Evolutionary conservation across 92 coral and sea anemone genomes (phyloP), one percentile per base, ranked within the genome.

Genomic region (Porites lobata): DNA sequence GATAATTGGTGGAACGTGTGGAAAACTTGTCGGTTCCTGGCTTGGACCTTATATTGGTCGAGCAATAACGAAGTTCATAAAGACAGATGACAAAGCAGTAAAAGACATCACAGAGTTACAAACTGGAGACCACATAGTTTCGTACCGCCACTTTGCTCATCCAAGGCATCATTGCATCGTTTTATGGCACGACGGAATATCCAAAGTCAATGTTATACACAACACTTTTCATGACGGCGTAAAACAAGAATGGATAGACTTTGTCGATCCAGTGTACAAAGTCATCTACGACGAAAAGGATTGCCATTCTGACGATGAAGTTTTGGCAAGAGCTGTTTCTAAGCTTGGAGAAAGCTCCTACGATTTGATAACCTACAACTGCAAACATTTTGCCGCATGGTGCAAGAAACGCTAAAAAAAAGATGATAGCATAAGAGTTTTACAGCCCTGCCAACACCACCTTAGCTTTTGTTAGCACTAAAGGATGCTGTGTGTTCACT

Each of bases 341-440:
- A 86, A 86, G 75, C 85, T 86, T 11, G 90, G 90, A 13, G 50
- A 79, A 52, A 32, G 71, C 43, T 82, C 79, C 1, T 86, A 86
- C 85, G 63, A 78, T 76, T 32, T 86, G 72, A 21, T 86, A 14
- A 86, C 78, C 9, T 64, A 86, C 77, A 86, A 86, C 78, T 86
- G 90, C 71, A 86, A 86, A 69, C 90, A 86, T 76, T 86, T 86
- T 86, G 90, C 90, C 29, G 85, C 68, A 52, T 86, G 90, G 90
- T 86, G 90, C 85, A 86, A 86, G 90, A 86, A 85, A 75, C 14
- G 72, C 29, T 67, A 67, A 21, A n/a, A 67, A n/a, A 18, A 67
- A 19, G 32, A 29, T 29, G 32, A 29, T 29, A 29, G 32, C 32
- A 29, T 29, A 29, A 29, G 2, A n/a, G 10, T 7, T 14, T n/a